Evolutionary conservation across 2,113 vertebrate genomes (phyloP), one percentile per base, ranked within the genome.

Genomic region (Microtus montanus): DNA sequence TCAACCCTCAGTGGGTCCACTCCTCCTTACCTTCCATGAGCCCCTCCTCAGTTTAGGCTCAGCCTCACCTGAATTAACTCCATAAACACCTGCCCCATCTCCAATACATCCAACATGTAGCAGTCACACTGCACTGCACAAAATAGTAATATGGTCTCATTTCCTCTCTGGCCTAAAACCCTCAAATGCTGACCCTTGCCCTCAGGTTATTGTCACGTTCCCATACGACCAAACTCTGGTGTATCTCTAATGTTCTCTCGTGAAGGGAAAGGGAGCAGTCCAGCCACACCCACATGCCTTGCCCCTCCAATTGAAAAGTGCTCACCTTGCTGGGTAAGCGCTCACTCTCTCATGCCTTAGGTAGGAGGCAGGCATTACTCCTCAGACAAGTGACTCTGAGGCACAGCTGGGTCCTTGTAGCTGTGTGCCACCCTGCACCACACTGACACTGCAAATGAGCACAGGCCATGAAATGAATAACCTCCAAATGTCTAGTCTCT

Each of bases 321-420:
- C 84, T 92, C 68, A 58, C 89, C 68, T 89, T 83, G 75, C 78
- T 70, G 86, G 38, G 44, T 92, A 58, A 82, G 10, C 64, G 52
- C 44, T 87, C 38, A 68, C 80, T 80, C 41, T 49, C 92, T 77
- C 49, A n/a, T 38, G 54, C 38, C 66, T 86, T 85, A 66, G 58
- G 58, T n/a, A 44, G 47, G 19, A 90, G 74, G 58, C 71, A 75
- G 38, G 26, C 54, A 63, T 92, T 70, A 64, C 30, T 68, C 77
- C 71, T 88, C 33, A 85, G 88, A 83, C 80, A 94, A 68, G 68
- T 74, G 79, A 77, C 85, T 95, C 33, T 61, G 64, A 89, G 61
- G 63, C 41, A 84, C 54, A 91, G 64, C 20, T 41, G 30, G 44
- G 71, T 89, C 28, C 79, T 92, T 84, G 58, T 64, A 61, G 89